Percentiles rank a stretch among this genome's conserved stretches.
Conservation (phyloP, 2,888 invertebrate species). For the Mythimna albipuncta region DNA sequence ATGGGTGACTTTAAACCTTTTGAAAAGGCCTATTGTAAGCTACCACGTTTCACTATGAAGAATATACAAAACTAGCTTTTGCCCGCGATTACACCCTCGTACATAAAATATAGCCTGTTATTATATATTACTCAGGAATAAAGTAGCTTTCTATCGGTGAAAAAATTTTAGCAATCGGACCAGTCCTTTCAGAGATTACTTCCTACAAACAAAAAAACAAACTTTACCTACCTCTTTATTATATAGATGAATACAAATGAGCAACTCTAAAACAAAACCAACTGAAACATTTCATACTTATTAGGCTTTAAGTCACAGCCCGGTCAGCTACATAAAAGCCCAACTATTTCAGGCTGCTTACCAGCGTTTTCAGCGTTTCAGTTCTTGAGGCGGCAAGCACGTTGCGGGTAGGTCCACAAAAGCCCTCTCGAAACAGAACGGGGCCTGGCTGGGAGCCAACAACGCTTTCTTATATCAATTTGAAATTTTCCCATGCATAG, state of each 20-base stretch:
- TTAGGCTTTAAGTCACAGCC: slow-evolving; percentile 15
- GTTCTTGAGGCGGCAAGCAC: slow-evolving; percentile 68
- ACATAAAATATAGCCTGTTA: too few species aligned
- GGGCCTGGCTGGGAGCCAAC: slow-evolving; percentile 76
- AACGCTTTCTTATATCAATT: slow-evolving; percentile 74
- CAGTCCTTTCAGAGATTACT: too few species aligned
- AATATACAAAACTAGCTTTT: too few species aligned
- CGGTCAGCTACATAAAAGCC: slow-evolving; percentile 65
- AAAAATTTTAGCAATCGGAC: too few species aligned
- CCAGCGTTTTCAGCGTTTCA: slow-evolving; percentile 74
- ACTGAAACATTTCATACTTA: slow-evolving; percentile 25
- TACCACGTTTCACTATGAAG: too few species aligned
- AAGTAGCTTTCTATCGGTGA: too few species aligned
- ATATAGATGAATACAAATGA: neutral
- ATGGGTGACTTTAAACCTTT: too few species aligned
- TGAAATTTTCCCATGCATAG: slow-evolving; percentile 69
- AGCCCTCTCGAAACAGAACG: slow-evolving; percentile 74
- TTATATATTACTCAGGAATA: too few species aligned
- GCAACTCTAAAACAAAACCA: neutral
- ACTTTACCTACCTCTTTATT: too few species aligned
- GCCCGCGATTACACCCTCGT: too few species aligned
- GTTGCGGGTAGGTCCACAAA: slow-evolving; percentile 69
- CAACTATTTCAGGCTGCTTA: slow-evolving; percentile 69
- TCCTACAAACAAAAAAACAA: too few species aligned
- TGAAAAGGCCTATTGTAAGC: too few species aligned